Conservation (phyloP, 2,888 invertebrate genomes). For the Torymus aiolomorphi region DNA sequence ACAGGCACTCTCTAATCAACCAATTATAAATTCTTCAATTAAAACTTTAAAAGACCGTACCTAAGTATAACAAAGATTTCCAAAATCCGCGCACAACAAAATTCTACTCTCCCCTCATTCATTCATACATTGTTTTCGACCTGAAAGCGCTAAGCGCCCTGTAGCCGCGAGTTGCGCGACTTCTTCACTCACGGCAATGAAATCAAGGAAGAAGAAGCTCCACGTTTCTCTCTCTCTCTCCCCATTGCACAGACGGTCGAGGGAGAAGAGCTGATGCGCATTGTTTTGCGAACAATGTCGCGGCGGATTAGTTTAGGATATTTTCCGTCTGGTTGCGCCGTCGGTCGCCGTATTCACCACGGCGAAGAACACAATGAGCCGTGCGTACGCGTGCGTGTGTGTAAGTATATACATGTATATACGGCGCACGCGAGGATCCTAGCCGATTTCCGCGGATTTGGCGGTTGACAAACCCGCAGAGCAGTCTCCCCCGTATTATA, state of each 20-base stretch:
- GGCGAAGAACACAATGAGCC: slow-evolving; percentile 42
- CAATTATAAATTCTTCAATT: no score
- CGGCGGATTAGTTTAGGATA: slow-evolving; percentile 65
- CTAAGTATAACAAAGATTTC: no score
- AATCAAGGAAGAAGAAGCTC: slow-evolving; percentile 33
- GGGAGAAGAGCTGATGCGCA: slow-evolving; percentile 60
- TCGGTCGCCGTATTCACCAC: background rate
- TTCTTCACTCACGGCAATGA: slow-evolving; percentile 51
- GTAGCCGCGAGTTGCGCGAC: slow-evolving; percentile 52
- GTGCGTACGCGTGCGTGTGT: background rate
- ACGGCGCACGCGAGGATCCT: slow-evolving; percentile 21
- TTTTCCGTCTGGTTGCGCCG: slow-evolving; percentile 50
- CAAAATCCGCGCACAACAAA: background rate
- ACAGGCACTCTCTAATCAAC: no score
- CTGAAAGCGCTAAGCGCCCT: background rate
- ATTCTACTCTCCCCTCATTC: background rate
- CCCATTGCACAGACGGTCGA: slow-evolving; percentile 37
- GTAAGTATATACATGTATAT: no score
- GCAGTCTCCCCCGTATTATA: no score
- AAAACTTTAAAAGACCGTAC: no score
- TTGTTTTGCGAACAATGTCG: slow-evolving; percentile 70
- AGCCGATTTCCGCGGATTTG: slow-evolving; percentile 47
- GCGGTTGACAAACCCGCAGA: slow-evolving; percentile 49
- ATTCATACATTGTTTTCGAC: background rate
- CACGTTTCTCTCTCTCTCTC: background rate